Evolutionary conservation across 2,888 invertebrate species (phyloP), one percentile per base, ranked within the genome.

Genomic region (Bugula neritina): DNA sequence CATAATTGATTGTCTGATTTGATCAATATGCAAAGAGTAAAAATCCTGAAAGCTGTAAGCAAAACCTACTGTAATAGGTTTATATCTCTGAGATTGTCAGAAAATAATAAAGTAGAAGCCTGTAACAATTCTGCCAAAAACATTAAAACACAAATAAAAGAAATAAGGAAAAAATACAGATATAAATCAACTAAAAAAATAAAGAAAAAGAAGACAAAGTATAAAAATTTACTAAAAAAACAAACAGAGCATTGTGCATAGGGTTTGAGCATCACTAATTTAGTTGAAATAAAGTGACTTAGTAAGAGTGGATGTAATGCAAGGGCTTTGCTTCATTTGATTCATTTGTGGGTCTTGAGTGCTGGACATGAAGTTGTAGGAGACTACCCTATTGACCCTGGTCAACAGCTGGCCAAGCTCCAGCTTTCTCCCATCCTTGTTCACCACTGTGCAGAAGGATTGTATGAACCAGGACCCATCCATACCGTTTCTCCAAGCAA

Each of bases 381-480:
- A 94, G 43, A 97, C 95, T 79, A 80, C 78, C 13, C 83, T 77
- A 76, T 84, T 84, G 69, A 87, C 76, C 90, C 92, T 79, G 87
- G 96, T 96, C 73, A 97, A 86, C 77, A 97, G 87, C 17, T 92
- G 91, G 70, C 95, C 84, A 35, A 97, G 86, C 81, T 97, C 94
- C 79, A 90, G 88, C 54, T 90, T 88, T 76, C 87, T 87, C 10
- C 90, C 91, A 80, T 90, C 88, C 75, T 89, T 88, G 73, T 89
- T 88, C 70, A 96, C 83, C 79, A 94, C 92, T 52, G 90, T 88
- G 80, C 92, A 92, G 35, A 97, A 86, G 0, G 95, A 85, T 85
- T 96, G 96, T 86, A 97, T 91, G 81, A 95, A 97, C 96, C 96
- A 97, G 0, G 96, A 95, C 0, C 96, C 96, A 75, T 92, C 90